Percentiles rank a stretch among this genome's conserved stretches.
phyloP scores from a whole-genome alignment of 2,797 vertebrate species.

The Sebastes matsubarae region DNA sequence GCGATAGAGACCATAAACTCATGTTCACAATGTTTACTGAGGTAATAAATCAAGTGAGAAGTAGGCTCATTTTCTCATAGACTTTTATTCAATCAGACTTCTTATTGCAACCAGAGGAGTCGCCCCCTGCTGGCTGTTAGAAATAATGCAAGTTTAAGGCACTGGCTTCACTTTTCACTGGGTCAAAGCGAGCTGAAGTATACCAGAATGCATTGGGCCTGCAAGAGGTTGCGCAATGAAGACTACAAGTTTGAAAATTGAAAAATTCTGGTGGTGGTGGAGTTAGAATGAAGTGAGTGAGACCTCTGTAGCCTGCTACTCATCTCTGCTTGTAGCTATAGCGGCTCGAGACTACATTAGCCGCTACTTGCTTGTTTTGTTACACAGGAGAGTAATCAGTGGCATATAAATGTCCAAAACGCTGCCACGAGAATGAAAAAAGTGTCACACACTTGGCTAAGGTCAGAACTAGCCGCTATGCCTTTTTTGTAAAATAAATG shows the following conservation, averaged over 20 bases:
- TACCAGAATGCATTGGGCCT: not conserved
- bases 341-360: not conserved
- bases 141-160: too few species aligned
- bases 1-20: too few species aligned
- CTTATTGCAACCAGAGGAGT: too few species aligned
- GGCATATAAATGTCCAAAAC: not conserved
- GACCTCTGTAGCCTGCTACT: not conserved
- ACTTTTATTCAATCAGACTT: too few species aligned
- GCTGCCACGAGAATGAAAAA: slow-evolving; percentile 3
- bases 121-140: too few species aligned
- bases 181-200: not conserved
- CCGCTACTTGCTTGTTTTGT: not conserved
- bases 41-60: too few species aligned
- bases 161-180: too few species aligned
- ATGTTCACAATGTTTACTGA: too few species aligned
- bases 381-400: not conserved
- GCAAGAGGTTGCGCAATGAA: not conserved
- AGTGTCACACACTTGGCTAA: slow-evolving; percentile 6
- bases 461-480: slow-evolving; percentile 3
- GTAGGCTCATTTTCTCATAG: too few species aligned
- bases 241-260: not conserved
- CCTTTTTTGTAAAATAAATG: slow-evolving; percentile 46
- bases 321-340: not conserved
- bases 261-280: not conserved
- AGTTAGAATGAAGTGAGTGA: too few species aligned